These are phyloP conservation scores for Chorisops tibialis DNA, from an alignment of 2,888 invertebrate species.

Conservation along the genomic window DNA sequence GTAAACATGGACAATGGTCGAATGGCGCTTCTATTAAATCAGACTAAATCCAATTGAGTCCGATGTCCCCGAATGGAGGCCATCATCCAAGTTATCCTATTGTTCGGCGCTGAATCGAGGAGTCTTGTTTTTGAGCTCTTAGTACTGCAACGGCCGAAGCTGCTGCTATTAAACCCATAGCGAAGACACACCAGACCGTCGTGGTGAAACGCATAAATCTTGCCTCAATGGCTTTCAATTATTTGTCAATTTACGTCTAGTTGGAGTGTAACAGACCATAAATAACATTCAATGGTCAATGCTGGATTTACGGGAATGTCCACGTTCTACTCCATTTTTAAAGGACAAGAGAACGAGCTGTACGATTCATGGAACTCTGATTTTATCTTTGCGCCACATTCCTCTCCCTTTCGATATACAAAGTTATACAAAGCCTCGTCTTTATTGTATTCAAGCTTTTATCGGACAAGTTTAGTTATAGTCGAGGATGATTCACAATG, in stretches of 20 bases:
- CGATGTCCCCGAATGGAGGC: neutral
- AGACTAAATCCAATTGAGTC: constrained; percentile 14
- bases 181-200: neutral
- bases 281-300: constrained; percentile 35
- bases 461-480: no score
- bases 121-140: neutral
- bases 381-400: no score
- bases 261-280: constrained; percentile 45
- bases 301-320: no score
- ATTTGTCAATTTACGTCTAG: constrained; percentile 46
- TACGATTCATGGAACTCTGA: no score
- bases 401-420: no score
- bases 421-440: no score
- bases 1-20: constrained; percentile 9
- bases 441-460: no score
- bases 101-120: neutral
- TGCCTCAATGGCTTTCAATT: constrained; percentile 39
- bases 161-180: neutral
- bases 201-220: neutral
- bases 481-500: no score
- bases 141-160: neutral
- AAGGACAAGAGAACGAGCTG: no score
- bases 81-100: neutral
- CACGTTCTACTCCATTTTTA: no score
- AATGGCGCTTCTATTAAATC: constrained; percentile 5